Evolutionary conservation across 2,888 invertebrate genomes (phyloP).

Genomic region (Tachina grossa): DNA sequence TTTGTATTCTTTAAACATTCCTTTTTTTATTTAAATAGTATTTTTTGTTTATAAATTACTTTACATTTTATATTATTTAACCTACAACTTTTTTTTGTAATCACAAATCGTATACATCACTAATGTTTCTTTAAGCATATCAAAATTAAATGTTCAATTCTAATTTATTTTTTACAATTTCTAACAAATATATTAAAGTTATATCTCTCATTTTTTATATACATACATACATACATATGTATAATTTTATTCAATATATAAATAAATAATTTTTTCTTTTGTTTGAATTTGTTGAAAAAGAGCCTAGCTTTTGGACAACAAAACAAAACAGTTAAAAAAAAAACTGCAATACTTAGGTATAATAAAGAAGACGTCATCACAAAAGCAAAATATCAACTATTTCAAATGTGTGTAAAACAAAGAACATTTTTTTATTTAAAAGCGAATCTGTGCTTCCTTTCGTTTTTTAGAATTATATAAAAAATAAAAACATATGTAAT

Average conservation of each 20-base stretch:
- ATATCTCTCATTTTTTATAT: not conserved
- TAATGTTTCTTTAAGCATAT: constrained; percentile 44
- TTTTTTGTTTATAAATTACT: constrained; percentile 58
- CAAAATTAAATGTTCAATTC: constrained; percentile 30
- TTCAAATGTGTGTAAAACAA: constrained; percentile 29
- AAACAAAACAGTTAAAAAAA: constrained; percentile 5
- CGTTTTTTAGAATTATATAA: constrained; percentile 74
- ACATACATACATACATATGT: not conserved
- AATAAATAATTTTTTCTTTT: not conserved
- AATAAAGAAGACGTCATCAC: constrained; percentile 59
- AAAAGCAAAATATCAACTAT: constrained; percentile 64
- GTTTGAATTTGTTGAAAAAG: constrained; percentile 43
- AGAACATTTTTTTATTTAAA: constrained; percentile 65
- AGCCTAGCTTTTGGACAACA: constrained; percentile 64
- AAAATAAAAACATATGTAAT: constrained; percentile 56
- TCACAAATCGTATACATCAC: constrained; percentile 61
- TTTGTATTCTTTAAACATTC: constrained; percentile 68
- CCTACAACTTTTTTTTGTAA: constrained; percentile 18
- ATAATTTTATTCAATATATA: constrained; percentile 2
- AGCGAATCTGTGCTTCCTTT: constrained; percentile 81
- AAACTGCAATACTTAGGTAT: constrained; percentile 59
- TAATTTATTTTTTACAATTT: constrained; percentile 1
- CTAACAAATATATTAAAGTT: not conserved
- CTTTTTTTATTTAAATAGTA: constrained; percentile 60
- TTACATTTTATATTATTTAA: constrained; percentile 6